Evolutionary conservation across 2,113 vertebrate genomes (phyloP).

Genomic region (Geococcyx californianus): DNA sequence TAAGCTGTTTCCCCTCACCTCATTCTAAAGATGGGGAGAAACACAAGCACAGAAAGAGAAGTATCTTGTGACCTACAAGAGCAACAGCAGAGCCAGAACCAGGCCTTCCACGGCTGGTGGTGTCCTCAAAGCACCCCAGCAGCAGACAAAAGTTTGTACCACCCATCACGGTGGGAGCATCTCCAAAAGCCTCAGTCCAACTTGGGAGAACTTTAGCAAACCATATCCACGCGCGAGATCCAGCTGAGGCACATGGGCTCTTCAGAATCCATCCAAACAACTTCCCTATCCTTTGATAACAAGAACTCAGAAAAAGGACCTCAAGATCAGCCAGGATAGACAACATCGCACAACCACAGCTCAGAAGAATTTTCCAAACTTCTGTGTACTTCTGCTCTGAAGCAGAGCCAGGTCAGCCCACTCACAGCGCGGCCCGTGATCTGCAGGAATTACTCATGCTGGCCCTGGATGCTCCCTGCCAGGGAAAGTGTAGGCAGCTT

Average conservation of each 20-base stretch:
- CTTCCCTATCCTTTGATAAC: rapidly evolving
- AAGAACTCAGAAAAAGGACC: background rate
- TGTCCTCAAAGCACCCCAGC: background rate
- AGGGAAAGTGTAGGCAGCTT: background rate
- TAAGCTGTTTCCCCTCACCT: background rate
- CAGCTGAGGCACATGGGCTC: background rate
- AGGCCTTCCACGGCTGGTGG: background rate
- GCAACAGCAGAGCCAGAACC: background rate
- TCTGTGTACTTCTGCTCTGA: background rate
- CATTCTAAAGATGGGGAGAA: background rate
- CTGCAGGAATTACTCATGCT: background rate
- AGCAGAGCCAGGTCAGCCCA: background rate
- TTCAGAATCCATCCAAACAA: background rate
- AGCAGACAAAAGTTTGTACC: background rate
- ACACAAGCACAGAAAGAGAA: background rate
- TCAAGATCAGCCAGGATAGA: background rate
- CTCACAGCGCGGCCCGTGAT: background rate
- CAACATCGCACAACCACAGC: background rate
- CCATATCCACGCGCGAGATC: background rate
- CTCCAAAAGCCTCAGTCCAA: background rate
- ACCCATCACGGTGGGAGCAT: background rate
- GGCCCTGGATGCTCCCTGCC: background rate
- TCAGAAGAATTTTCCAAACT: background rate
- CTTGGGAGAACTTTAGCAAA: background rate
- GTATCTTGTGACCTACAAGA: background rate